A percentile compares a stretch with the other conserved stretches of the same genome.
Conservation (phyloP, 2,113 vertebrate species). For the Poeciliopsis turrubarensis region DNA sequence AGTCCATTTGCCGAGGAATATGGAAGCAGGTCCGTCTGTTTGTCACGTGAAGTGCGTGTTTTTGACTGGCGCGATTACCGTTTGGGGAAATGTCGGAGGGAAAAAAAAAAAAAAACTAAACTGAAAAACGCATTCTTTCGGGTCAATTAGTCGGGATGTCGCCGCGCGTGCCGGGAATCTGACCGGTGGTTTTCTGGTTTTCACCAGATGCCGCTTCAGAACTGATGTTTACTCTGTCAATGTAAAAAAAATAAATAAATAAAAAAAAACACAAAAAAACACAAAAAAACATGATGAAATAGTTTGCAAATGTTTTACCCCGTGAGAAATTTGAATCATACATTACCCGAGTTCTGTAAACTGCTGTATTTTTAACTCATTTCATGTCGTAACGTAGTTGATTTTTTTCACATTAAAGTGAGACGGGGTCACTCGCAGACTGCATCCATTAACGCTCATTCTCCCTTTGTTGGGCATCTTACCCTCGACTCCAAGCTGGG, state of each 20-base stretch:
- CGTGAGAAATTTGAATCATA: too few relatives aligned
- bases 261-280: rapidly evolving
- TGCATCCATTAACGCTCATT: too few relatives aligned
- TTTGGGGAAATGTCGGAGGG: not conserved
- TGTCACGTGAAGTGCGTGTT: slow-evolving; percentile 43
- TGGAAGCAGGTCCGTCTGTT: slow-evolving; percentile 36
- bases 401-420: too few relatives aligned
- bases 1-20: slow-evolving; percentile 21
- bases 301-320: not conserved
- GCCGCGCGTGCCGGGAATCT: slow-evolving; percentile 30
- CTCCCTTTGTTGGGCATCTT: too few relatives aligned
- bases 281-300: not conserved
- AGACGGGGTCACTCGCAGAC: too few relatives aligned
- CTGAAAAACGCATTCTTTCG: slow-evolving; percentile 3
- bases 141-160: slow-evolving; percentile 46
- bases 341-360: too few relatives aligned
- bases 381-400: too few relatives aligned
- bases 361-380: too few relatives aligned
- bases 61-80: slow-evolving; percentile 25
- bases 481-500: too few relatives aligned
- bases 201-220: not conserved
- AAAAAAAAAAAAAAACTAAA: too few relatives aligned
- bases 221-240: not conserved
- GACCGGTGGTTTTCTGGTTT: slow-evolving; percentile 28
- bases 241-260: not conserved